Evolutionary conservation across 2,888 invertebrate genomes (phyloP).

Genomic region (Cataglyphis albicans): DNA sequence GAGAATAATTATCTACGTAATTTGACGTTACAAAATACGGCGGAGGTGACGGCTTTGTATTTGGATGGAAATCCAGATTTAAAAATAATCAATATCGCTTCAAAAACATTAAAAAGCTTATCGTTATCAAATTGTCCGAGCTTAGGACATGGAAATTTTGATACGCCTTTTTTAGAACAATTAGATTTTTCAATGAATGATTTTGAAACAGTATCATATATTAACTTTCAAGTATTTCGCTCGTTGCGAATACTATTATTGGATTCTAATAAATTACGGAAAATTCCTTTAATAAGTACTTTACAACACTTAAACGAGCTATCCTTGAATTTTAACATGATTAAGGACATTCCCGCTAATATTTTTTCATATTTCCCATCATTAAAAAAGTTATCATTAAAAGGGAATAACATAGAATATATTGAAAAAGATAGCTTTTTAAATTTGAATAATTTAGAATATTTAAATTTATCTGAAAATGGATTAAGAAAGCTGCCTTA

Average conservation of each 20-base stretch:
- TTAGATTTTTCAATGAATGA: background rate
- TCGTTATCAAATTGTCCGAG: background rate
- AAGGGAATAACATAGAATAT: background rate
- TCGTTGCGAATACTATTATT: background rate
- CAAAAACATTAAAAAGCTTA: background rate
- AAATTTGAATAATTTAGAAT: background rate
- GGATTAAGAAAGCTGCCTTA: constrained; percentile 37
- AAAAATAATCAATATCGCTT: background rate
- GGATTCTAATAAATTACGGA: background rate
- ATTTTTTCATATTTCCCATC: constrained; percentile 68
- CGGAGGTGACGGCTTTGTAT: background rate
- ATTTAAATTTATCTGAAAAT: constrained; percentile 45
- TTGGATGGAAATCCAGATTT: background rate
- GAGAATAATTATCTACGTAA: background rate
- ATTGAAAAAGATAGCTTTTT: background rate
- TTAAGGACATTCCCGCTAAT: background rate
- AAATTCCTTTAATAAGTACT: background rate
- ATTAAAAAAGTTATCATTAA: constrained; percentile 72
- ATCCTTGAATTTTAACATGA: constrained; percentile 7
- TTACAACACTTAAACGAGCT: background rate
- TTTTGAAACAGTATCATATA: background rate
- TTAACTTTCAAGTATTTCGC: background rate
- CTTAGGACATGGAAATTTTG: background rate
- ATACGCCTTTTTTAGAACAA: background rate
- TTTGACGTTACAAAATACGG: background rate